Percentiles rank a stretch among this genome's conserved stretches.
These are phyloP conservation scores for Chydorus sphaericus DNA, from an alignment of 2,888 invertebrate species.

Conservation along the genomic window DNA sequence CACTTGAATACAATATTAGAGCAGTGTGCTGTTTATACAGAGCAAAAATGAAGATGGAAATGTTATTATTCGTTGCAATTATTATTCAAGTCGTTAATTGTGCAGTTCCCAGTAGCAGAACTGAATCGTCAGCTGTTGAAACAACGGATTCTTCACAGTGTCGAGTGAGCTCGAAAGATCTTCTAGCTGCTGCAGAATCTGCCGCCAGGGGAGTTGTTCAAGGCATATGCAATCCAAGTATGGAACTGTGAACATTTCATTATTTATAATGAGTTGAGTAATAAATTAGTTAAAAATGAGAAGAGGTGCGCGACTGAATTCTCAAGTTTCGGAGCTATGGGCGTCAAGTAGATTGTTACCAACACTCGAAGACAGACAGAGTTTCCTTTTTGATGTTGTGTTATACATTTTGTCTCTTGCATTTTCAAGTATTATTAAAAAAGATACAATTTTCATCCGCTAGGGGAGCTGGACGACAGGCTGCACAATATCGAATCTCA, in stretches of 20 bases:
- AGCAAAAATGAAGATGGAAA: no score
- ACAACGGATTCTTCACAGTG: no score
- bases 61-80: no score
- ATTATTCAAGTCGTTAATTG: no score
- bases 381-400: not conserved
- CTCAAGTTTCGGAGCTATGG: no score
- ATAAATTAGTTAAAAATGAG: not conserved
- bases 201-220: constrained; percentile 30
- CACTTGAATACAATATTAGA: no score
- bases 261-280: not conserved
- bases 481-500: constrained; percentile 24
- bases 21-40: no score
- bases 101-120: no score
- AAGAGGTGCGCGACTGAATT: no score
- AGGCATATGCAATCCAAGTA: constrained; percentile 29
- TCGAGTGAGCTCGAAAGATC: constrained; percentile 28
- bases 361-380: no score
- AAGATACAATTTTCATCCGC: not conserved
- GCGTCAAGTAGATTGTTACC: no score
- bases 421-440: not conserved
- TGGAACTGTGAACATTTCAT: constrained; percentile 11
- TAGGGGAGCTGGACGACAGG: constrained; percentile 25
- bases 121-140: no score
- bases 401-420: not conserved
- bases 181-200: constrained; percentile 30